Conservation (phyloP, 35 echinoderm and acorn worm species). For the Holothuria glaberrima region DNA sequence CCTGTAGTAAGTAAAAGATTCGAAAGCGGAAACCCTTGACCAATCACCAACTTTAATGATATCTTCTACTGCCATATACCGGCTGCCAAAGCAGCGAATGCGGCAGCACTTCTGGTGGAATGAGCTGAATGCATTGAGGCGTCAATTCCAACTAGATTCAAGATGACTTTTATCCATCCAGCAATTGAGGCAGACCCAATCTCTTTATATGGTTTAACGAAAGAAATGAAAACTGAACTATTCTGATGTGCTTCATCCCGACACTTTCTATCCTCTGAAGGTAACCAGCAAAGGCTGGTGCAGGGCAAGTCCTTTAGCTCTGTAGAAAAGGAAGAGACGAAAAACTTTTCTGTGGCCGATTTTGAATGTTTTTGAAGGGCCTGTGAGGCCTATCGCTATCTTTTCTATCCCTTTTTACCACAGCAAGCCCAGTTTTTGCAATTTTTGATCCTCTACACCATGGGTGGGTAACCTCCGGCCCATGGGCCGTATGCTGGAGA, state of each 20-base stretch:
- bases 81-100: not conserved
- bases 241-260: not conserved
- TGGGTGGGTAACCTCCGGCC: too few species aligned
- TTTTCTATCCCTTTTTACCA: not conserved
- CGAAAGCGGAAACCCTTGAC: slow-evolving; percentile 9
- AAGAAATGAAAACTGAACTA: not conserved
- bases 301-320: not conserved
- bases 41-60: not conserved
- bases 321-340: not conserved
- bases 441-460: slow-evolving; percentile 25
- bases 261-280: not conserved
- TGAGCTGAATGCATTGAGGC: slow-evolving; percentile 1
- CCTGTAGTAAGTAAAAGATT: not conserved
- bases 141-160: not conserved
- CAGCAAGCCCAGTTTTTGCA: not conserved
- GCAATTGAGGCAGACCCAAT: not conserved
- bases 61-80: slow-evolving; percentile 40
- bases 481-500: too few species aligned
- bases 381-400: not conserved
- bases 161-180: not conserved
- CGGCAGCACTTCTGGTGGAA: slow-evolving; percentile 4
- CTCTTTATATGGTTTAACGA: not conserved
- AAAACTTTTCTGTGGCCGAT: not conserved
- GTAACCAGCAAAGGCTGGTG: not conserved
- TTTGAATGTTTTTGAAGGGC: slow-evolving; percentile 1